Percentiles rank a stretch among this genome's conserved stretches.
Conservation (phyloP, 2,797 vertebrate species). For the Amazona ochrocephala region DNA sequence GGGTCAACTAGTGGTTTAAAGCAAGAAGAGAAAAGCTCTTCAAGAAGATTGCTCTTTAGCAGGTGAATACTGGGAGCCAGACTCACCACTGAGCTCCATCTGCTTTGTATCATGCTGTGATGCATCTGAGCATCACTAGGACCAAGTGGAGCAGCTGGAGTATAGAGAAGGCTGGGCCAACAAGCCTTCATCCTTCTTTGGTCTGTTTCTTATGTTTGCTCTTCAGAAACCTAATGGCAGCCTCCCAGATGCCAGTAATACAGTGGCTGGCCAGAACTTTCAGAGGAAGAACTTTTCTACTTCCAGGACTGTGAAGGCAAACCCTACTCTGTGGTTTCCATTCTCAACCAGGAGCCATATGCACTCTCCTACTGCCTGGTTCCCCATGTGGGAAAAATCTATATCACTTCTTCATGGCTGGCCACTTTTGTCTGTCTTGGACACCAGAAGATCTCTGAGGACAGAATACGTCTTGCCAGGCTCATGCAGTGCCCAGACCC, state of each 20-base stretch:
- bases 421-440: neutral
- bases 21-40: neutral
- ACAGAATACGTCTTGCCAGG: neutral
- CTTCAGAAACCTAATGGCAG: neutral
- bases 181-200: neutral
- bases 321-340: neutral
- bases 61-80: neutral
- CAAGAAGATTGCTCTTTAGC: neutral
- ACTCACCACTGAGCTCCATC: neutral
- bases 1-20: neutral
- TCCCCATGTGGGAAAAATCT: neutral
- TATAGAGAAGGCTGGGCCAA: neutral
- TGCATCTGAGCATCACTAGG: neutral
- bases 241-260: neutral
- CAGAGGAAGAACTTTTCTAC: neutral
- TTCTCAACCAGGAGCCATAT: neutral
- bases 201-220: neutral
- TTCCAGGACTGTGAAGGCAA: neutral
- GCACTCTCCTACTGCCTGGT: neutral
- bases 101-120: neutral
- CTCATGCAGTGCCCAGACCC: neutral
- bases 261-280: neutral
- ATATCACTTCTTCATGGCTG: neutral
- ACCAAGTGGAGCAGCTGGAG: neutral
- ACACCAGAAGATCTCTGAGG: neutral